Base-by-base conservation (phyloP, 2,888 invertebrate genomes). In the Drosophila monieri region DNA sequence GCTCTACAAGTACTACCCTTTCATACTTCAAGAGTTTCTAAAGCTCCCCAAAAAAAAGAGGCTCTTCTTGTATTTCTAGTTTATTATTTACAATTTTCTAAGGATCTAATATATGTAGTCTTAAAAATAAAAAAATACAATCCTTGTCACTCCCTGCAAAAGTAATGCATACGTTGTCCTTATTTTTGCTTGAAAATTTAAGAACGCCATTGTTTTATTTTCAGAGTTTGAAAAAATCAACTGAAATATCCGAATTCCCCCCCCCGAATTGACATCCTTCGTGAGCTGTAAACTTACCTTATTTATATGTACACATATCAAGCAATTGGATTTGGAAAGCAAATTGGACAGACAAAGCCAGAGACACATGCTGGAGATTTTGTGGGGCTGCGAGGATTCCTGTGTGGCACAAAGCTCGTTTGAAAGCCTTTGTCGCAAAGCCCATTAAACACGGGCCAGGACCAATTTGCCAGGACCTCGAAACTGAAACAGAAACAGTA, bases 371-470 rank as follows among this genome's bases (percentile, higher is more conserved):
- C 43, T 35, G 35, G 35, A 35, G 35, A 35, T 35, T 35, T 35
- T 35, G 35, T n/a, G 35, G 35, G 43, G 18, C 18, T 43, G 21
- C 43, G 6, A 21, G 60, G 47, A 47, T 62, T 61, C 44, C 53
- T 43, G 44, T 30, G 44, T 23, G 68, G 67, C 67, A 67, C 67
- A 64, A 67, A 64, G 64, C 64, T 64, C 67, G 68, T 64, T 64
- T 64, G 54, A 67, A 67, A 67, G 44, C 56, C 55, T 68, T 66
- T 69, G 64, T 65, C 68, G 55, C 68, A 61, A 61, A 74, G 73
- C 73, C 73, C 66, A 66, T 73, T 68, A 68, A 71, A 68, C 61
- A 52, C 32, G 57, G 47, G 60, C 68, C 56, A 46, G 18, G 18
- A 41, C 49, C 69, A 69, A 66, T 67, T 67, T 67, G 32, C 39